These are phyloP conservation scores for Parambassis ranga DNA, from an alignment of 2,797 vertebrate species.

Conservation along the genomic window DNA sequence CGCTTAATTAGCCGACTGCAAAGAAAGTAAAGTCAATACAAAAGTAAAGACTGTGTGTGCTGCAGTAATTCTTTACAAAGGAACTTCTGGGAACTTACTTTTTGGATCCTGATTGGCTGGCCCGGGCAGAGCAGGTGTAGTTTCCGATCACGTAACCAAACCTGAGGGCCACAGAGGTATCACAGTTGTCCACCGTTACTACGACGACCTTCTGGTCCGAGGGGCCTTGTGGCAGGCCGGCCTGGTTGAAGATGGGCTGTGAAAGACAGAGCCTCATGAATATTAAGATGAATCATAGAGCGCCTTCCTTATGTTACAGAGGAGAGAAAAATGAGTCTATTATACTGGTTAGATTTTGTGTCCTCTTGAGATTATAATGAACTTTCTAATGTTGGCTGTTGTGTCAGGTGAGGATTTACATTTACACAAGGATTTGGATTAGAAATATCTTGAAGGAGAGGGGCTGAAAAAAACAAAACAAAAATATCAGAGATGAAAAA, in stretches of 20 bases:
- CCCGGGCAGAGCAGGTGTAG: constrained; percentile 92
- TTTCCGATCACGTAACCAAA: constrained; percentile 88
- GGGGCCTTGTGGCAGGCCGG: constrained; percentile 90
- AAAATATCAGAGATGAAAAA: not conserved
- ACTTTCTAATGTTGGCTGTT: no score
- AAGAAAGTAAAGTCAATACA: constrained; percentile 20
- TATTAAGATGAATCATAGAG: constrained; percentile 1
- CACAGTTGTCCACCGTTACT: constrained; percentile 91
- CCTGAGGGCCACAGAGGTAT: constrained; percentile 87
- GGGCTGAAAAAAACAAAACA: not conserved
- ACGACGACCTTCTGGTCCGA: constrained; percentile 93
- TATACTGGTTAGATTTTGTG: not conserved
- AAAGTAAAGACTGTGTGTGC: not conserved
- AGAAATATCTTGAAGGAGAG: not conserved
- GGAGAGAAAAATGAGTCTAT: not conserved
- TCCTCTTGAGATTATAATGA: not conserved
- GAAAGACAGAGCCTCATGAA: constrained; percentile 20
- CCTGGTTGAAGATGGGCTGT: constrained; percentile 88
- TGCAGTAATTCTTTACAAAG: not conserved
- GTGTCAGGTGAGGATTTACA: not conserved
- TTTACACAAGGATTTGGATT: not conserved
- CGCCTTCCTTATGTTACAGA: not conserved
- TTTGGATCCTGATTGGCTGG: constrained; percentile 92
- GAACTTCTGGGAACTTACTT: constrained; percentile 80
- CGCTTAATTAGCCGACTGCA: constrained; percentile 25